Evolutionary conservation across 1,140 invertebrate species (phyloP).

Genomic region (Rhagoletis pomonella): DNA sequence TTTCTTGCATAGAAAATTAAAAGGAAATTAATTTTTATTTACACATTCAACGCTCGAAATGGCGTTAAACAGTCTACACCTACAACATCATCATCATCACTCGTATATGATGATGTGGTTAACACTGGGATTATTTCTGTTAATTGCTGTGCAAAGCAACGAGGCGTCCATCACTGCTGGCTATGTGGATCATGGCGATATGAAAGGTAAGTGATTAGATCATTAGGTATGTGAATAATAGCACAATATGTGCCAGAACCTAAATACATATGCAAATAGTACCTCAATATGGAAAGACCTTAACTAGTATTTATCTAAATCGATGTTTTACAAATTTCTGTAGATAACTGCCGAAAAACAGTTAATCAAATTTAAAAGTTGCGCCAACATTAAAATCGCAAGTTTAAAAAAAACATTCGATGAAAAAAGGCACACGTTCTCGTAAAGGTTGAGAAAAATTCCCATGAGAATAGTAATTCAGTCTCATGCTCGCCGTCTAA

Average conservation of each 20-base stretch:
- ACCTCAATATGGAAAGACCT: not conserved
- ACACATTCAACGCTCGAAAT: not conserved
- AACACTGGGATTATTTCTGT: slow-evolving; percentile 30
- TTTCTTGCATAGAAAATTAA: not conserved
- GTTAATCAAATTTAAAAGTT: no score
- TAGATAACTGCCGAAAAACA: no score
- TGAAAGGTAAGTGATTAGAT: slow-evolving; percentile 65
- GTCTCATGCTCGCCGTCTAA: no score
- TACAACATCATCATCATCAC: not conserved
- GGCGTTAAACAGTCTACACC: not conserved
- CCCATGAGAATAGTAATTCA: no score
- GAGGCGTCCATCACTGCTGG: slow-evolving; percentile 63
- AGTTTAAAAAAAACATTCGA: no score
- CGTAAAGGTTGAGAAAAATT: no score
- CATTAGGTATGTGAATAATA: no score
- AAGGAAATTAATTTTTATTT: not conserved
- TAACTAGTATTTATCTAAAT: no score
- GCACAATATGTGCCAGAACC: not conserved
- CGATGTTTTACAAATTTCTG: no score
- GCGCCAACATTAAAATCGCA: no score
- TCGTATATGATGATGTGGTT: slow-evolving; percentile 34
- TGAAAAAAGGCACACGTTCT: no score
- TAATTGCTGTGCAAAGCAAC: not conserved
- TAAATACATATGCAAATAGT: not conserved
- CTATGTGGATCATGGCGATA: slow-evolving; percentile 70